Percentiles rank a stretch among this genome's conserved stretches.
These are phyloP conservation scores for Tenualosa thibaudeaui DNA, from an alignment of 2,797 vertebrate species.

Conservation along the genomic window DNA sequence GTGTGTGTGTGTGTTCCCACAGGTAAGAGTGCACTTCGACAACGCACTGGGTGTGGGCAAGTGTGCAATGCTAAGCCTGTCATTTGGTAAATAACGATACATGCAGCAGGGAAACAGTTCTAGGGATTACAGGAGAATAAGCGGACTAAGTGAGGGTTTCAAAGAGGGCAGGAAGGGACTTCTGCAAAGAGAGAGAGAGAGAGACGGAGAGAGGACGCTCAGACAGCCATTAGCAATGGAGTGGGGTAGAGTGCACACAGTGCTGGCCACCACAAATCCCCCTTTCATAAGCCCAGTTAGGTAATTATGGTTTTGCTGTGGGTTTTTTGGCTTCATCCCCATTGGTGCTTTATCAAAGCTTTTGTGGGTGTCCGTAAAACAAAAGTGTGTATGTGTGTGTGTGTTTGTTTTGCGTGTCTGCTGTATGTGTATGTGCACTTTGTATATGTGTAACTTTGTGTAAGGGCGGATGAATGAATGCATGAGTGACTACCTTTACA, in stretches of 20 bases:
- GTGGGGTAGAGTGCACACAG: slow-evolving; percentile 64
- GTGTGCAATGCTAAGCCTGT: slow-evolving; percentile 57
- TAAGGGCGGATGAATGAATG: not conserved
- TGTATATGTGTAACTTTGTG: not conserved
- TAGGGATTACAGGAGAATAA: slow-evolving; percentile 61
- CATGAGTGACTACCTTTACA: not conserved
- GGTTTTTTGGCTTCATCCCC: slow-evolving; percentile 65
- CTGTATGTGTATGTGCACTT: not conserved
- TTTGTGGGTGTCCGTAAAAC: not conserved
- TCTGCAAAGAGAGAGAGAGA: slow-evolving; percentile 41
- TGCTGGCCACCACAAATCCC: slow-evolving; percentile 68
- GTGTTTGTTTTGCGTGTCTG: not conserved
- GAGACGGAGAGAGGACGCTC: slow-evolving; percentile 53
- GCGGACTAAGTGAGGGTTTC: slow-evolving; percentile 69
- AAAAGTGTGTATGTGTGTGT: slow-evolving; percentile 16
- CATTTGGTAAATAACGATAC: slow-evolving; percentile 63
- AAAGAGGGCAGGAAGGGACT: slow-evolving; percentile 67
- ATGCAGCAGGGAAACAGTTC: slow-evolving; percentile 54
- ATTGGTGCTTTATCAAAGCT: slow-evolving; percentile 45
- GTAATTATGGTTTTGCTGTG: slow-evolving; percentile 73
- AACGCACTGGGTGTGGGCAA: slow-evolving; percentile 23
- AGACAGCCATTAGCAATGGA: slow-evolving; percentile 68
- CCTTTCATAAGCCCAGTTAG: slow-evolving; percentile 59
- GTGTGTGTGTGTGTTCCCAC: not conserved
- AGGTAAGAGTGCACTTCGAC: not conserved